A percentile compares a stretch with the other conserved stretches of the same genome.
Conservation (phyloP, 2,888 invertebrate species). For the Hypercompe scribonia region DNA sequence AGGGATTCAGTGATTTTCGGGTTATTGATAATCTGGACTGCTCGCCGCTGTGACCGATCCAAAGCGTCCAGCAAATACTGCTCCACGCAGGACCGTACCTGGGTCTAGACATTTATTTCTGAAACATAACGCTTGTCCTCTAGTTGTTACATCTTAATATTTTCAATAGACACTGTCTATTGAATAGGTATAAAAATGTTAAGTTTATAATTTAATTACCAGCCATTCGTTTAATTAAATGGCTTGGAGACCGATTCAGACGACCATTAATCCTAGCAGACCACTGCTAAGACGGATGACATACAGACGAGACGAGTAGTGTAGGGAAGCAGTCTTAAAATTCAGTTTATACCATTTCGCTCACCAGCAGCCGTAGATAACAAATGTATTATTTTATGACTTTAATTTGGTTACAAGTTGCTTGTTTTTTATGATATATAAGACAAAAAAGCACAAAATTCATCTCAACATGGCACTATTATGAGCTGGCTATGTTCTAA, state of each 20-base stretch:
- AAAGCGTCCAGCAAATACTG: too few species aligned
- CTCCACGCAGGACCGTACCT: too few species aligned
- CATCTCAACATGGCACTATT: too few species aligned
- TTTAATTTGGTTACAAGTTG: neutral
- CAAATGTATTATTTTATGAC: neutral
- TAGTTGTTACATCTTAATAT: too few species aligned
- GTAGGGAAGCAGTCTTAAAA: neutral
- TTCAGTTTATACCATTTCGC: neutral
- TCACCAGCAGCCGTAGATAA: neutral
- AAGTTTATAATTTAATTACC: neutral
- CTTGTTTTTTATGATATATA: too few species aligned
- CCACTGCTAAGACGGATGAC: constrained; percentile 15
- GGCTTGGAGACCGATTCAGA: constrained; percentile 16
- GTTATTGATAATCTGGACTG: too few species aligned
- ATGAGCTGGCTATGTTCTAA: too few species aligned
- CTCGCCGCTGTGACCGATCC: too few species aligned
- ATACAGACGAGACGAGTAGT: neutral
- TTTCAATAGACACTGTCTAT: neutral
- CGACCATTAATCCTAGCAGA: constrained; percentile 14
- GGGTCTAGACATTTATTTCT: too few species aligned
- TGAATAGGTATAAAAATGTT: constrained; percentile 21
- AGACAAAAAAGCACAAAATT: too few species aligned
- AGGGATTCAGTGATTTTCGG: too few species aligned
- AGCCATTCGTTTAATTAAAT: constrained; percentile 13
- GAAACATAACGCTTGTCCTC: too few species aligned